Evolutionary conservation across 2,888 invertebrate species (phyloP), one percentile per base, ranked within the genome.

Genomic region (Ornithoptera priamus): DNA sequence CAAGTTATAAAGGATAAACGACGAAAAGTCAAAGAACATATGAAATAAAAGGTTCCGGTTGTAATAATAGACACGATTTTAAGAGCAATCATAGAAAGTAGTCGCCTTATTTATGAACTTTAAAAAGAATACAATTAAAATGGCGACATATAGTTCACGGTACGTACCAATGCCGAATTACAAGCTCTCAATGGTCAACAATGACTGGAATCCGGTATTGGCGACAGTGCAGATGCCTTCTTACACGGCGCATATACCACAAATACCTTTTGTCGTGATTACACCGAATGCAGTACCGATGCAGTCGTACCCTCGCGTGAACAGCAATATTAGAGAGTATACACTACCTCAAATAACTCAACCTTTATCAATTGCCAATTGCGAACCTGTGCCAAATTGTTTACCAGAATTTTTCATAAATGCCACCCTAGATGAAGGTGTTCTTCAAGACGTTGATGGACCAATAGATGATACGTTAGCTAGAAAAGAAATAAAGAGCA

Each of bases 121-220:
- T 8, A 15, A 3, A 15, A 46, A 46, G 0, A 46, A 58, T 30
- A 36, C 61, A 50, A 50, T 58, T 53, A 66, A 58, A 69, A 76
- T 77, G 73, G 73, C 77, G 12, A 72, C 73, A 3, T 75, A 74
- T 56, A 76, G 74, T 62, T 69, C 75, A n/a, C 75, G 76, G 53
- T 75, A 76, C 46, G 74, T 71, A 62, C 30, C 71, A 7, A 73
- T 66, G 18, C 73, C 65, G 65, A 65, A 70, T 5, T 75, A 71
- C 58, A 69, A 65, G 63, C 72, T 71, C 57, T 77, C 79, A 53
- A 64, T 75, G 8, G 53, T 73, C 36, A 39, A 73, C 8, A 74
- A 75, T 6, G 78, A 81, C 59, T 80, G 80, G 80, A 76, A 53
- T 65, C 72, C 80, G 18, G 50, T 75, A 72, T 64, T 72, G 12